These are phyloP conservation scores for Kobus ellipsiprymnus DNA, from an alignment of 2,113 vertebrate species.

Conservation along the genomic window DNA sequence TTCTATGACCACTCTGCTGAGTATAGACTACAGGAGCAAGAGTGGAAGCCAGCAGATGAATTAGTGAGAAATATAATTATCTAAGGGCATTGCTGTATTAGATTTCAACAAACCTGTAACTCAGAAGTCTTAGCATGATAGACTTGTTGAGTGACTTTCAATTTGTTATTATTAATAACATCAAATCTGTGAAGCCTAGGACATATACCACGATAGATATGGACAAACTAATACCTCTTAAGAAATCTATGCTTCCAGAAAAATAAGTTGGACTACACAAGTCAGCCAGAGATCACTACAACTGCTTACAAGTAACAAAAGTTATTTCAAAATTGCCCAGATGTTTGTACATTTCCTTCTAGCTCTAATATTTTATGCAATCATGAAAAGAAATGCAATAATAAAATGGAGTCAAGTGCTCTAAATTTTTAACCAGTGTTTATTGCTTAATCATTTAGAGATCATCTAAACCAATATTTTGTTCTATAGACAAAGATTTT, in stretches of 20 bases:
- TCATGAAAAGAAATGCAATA: not conserved
- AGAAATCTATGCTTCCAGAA: not conserved
- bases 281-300: not conserved
- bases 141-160: not conserved
- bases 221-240: not conserved
- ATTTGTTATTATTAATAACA: not conserved
- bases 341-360: not conserved
- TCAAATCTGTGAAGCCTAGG: not conserved
- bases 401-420: not conserved
- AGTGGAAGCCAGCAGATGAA: not conserved
- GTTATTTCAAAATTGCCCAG: not conserved
- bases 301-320: not conserved
- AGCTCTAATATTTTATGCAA: not conserved
- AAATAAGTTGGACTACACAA: not conserved
- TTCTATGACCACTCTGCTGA: not conserved
- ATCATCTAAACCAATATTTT: not conserved
- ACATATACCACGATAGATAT: not conserved
- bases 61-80: not conserved
- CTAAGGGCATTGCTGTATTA: not conserved
- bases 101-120: not conserved
- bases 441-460: not conserved
- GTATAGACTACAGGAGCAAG: not conserved
- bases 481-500: not conserved
- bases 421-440: not conserved
- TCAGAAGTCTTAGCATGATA: not conserved